Conservation (phyloP, 2,888 invertebrate genomes). For the Cosmorhoe ocellata region DNA sequence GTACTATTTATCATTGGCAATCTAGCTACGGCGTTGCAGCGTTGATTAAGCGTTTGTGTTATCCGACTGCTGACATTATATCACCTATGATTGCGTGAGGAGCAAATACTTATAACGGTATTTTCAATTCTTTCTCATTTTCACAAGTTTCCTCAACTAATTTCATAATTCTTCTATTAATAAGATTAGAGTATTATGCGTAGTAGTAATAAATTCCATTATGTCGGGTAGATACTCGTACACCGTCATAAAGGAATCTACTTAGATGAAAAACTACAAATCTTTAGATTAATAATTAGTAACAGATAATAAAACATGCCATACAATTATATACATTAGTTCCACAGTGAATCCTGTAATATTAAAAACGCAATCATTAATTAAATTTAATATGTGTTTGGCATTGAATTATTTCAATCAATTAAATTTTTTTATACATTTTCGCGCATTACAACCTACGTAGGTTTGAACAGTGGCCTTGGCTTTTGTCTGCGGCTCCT, state of each 20-base stretch:
- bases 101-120: neutral
- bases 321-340: slow-evolving; percentile 46
- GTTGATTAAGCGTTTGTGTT: slow-evolving; percentile 63
- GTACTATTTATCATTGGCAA: slow-evolving; percentile 65
- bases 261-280: neutral
- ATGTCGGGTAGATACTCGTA: no score
- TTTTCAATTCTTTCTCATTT: no score
- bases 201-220: no score
- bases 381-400: slow-evolving; percentile 29
- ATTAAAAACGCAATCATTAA: slow-evolving; percentile 31
- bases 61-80: slow-evolving; percentile 36
- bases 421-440: no score
- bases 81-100: slow-evolving; percentile 15
- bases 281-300: slow-evolving; percentile 33
- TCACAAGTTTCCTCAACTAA: no score
- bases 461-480: no score
- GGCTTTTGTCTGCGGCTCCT: neutral
- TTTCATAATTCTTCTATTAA: no score
- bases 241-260: no score
- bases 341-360: slow-evolving; percentile 35
- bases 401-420: slow-evolving; percentile 25
- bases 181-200: no score
- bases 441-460: no score
- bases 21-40: slow-evolving; percentile 59
- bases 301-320: slow-evolving; percentile 37